Percentiles rank a stretch among this genome's conserved stretches.
Conservation (phyloP, 2,797 vertebrate genomes). For the Centropyge bicolor region DNA sequence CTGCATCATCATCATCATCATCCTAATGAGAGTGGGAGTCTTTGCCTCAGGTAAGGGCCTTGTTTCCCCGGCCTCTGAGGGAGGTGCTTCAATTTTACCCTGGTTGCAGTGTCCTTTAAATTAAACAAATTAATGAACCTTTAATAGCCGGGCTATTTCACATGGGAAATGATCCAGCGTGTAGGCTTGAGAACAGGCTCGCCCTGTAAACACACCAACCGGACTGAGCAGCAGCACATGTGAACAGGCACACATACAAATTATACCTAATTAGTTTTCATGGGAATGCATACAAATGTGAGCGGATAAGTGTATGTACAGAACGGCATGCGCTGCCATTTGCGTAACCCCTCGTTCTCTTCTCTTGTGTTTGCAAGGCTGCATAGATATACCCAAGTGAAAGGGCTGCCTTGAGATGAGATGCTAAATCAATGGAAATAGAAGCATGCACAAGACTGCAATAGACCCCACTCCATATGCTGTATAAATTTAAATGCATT, state of each 20-base stretch:
- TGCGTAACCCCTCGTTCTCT: constrained; percentile 19
- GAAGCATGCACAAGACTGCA: constrained; percentile 61
- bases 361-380: constrained; percentile 34
- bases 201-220: constrained; percentile 50
- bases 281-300: constrained; percentile 37
- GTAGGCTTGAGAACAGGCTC: constrained; percentile 32
- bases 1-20: constrained; percentile 72
- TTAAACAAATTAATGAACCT: constrained; percentile 86
- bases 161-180: constrained; percentile 59
- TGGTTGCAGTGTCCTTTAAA: constrained; percentile 83
- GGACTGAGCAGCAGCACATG: constrained; percentile 36
- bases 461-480: constrained; percentile 44
- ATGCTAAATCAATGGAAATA: constrained; percentile 67
- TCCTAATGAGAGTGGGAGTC: constrained; percentile 85
- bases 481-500: constrained; percentile 61
- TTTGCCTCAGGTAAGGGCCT: constrained; percentile 84
- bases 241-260: constrained; percentile 11
- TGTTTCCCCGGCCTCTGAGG: constrained; percentile 69
- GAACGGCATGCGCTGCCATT: background rate
- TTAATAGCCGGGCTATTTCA: constrained; percentile 76
- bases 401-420: constrained; percentile 66
- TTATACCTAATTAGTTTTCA: constrained; percentile 52
- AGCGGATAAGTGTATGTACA: background rate
- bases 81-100: constrained; percentile 68
- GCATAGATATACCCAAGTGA: constrained; percentile 36